Percentiles rank a stretch among this genome's conserved stretches.
Conservation (phyloP, 2,113 vertebrate species). For the Hemichromis elongatus region DNA sequence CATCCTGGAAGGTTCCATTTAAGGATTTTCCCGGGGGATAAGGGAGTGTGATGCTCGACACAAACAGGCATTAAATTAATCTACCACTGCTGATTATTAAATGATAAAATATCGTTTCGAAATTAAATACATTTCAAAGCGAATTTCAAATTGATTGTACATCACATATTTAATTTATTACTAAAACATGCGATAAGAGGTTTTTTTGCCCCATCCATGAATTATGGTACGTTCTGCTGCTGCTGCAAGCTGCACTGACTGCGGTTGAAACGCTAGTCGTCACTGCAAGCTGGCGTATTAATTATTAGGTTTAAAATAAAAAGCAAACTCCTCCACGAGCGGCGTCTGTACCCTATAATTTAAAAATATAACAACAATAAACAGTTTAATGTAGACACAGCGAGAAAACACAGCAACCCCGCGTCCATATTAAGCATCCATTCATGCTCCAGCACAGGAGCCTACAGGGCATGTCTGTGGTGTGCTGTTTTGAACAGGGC, state of each 20-base stretch:
- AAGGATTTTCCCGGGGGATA: slow-evolving; percentile 17
- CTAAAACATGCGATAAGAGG: fast-evolving
- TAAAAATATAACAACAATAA: neutral
- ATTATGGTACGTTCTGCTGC: slow-evolving; percentile 54
- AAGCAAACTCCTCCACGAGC: neutral
- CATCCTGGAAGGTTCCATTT: slow-evolving; percentile 46
- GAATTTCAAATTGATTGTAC: fast-evolving
- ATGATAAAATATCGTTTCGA: fast-evolving
- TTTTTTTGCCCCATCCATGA: neutral
- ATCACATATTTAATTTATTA: fast-evolving
- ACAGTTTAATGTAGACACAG: neutral
- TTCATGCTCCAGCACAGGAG: neutral
- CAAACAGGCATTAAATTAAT: neutral
- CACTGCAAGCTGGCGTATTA: slow-evolving; percentile 20
- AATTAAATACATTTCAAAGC: fast-evolving
- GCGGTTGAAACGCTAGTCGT: slow-evolving; percentile 46
- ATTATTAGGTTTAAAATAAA: slow-evolving; percentile 4
- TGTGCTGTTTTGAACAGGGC: neutral
- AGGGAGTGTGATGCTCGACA: slow-evolving; percentile 3
- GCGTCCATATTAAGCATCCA: neutral
- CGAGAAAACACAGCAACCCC: neutral
- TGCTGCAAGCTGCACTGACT: slow-evolving; percentile 60
- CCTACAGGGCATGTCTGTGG: neutral
- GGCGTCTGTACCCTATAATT: neutral
- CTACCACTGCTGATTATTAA: neutral